phyloP scores from a whole-genome alignment of 2,888 invertebrate species.

The Apamea crenata region DNA sequence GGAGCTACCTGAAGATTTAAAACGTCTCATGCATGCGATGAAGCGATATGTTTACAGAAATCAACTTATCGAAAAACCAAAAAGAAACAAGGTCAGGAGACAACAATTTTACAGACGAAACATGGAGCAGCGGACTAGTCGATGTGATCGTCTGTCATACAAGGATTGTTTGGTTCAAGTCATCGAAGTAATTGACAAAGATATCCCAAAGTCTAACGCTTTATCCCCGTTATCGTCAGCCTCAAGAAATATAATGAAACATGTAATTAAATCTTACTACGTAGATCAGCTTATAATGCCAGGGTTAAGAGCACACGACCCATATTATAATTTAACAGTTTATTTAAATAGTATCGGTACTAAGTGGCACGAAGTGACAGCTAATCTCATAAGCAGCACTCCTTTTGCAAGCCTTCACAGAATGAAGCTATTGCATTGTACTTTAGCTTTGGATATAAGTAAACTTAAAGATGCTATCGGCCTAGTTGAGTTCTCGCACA shows the following conservation, averaged over 20 bases:
- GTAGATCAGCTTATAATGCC: slow-evolving; percentile 64
- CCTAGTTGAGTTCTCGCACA: slow-evolving; percentile 72
- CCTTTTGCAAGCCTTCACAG: slow-evolving; percentile 71
- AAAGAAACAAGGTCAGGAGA: slow-evolving; percentile 26
- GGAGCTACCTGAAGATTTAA: slow-evolving; percentile 73
- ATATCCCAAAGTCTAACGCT: slow-evolving; percentile 67
- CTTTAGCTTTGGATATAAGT: slow-evolving; percentile 73
- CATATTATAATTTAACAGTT: slow-evolving; percentile 72
- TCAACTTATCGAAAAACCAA: slow-evolving; percentile 38
- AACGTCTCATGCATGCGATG: slow-evolving; percentile 73
- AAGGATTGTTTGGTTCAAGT: slow-evolving; percentile 71
- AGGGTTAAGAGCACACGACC: slow-evolving; percentile 66
- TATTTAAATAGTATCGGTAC: slow-evolving; percentile 74
- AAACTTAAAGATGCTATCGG: slow-evolving; percentile 76
- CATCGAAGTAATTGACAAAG: slow-evolving; percentile 72
- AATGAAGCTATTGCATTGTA: slow-evolving; percentile 78
- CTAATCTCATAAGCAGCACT: slow-evolving; percentile 64
- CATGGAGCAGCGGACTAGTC: slow-evolving; percentile 18
- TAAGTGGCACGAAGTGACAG: slow-evolving; percentile 72
- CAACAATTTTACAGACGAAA: slow-evolving; percentile 14
- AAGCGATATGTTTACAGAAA: slow-evolving; percentile 71
- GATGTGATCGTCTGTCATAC: slow-evolving; percentile 48
- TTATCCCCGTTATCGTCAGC: slow-evolving; percentile 70
- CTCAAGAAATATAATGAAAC: slow-evolving; percentile 73
- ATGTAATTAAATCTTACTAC: slow-evolving; percentile 74